A percentile compares a stretch with the other conserved stretches of the same genome.
phyloP scores from a whole-genome alignment of 2,888 invertebrate species.

The Nomada hirtipes region DNA sequence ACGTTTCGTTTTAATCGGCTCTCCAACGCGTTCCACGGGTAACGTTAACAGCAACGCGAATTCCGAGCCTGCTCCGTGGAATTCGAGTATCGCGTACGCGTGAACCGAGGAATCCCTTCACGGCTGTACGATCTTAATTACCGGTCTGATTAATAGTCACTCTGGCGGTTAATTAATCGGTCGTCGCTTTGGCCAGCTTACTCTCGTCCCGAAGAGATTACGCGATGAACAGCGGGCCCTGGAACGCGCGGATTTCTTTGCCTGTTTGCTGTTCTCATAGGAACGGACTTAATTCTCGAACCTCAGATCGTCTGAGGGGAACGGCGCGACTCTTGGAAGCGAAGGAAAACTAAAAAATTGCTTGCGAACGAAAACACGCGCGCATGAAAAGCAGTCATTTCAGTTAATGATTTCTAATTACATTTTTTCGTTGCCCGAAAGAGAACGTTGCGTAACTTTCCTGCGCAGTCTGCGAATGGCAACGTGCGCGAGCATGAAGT shows the following conservation, averaged over 20 bases:
- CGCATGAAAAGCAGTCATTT: too few species aligned
- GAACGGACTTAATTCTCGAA: background rate
- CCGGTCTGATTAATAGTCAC: conserved; percentile 37
- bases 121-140: conserved; percentile 45
- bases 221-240: background rate
- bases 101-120: conserved; percentile 35
- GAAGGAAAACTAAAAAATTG: too few species aligned
- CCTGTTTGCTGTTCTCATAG: background rate
- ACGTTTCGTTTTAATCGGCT: conserved; percentile 12
- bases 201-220: conserved; percentile 23
- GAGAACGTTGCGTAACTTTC: too few species aligned
- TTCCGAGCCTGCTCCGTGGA: conserved; percentile 10
- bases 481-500: too few species aligned
- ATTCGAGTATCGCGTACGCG: conserved; percentile 37
- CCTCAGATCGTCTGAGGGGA: too few species aligned
- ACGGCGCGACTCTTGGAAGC: too few species aligned
- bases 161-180: conserved; percentile 33
- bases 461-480: too few species aligned
- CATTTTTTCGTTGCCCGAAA: too few species aligned
- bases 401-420: too few species aligned
- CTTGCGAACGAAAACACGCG: too few species aligned
- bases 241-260: background rate
- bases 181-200: background rate
- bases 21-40: background rate
- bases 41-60: conserved; percentile 2